A percentile compares a stretch with the other conserved stretches of the same genome.
Evolutionary conservation across 2,888 invertebrate species (phyloP).

Genomic region (Pseudolycoriella hygida): DNA sequence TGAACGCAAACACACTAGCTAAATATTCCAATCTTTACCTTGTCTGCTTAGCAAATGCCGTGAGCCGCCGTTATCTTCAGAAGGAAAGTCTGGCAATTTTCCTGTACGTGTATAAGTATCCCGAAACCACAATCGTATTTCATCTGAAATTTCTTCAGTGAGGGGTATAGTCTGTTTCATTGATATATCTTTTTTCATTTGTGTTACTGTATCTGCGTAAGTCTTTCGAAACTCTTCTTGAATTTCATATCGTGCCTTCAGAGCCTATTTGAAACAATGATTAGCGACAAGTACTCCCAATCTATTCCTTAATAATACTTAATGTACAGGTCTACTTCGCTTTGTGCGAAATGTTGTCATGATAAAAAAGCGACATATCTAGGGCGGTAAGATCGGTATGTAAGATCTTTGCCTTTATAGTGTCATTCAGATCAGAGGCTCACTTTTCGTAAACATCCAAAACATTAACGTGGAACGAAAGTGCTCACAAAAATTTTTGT

Average conservation of each 20-base stretch:
- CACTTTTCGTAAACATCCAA: too few species aligned
- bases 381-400: too few species aligned
- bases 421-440: too few species aligned
- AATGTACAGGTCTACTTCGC: too few species aligned
- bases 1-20: too few species aligned
- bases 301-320: too few species aligned
- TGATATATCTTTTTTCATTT: conserved; percentile 43
- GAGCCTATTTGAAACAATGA: conserved; percentile 21
- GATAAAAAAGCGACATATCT: too few species aligned
- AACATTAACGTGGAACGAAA: too few species aligned
- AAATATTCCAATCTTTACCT: conserved; percentile 27
- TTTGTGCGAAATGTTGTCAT: too few species aligned
- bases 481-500: too few species aligned
- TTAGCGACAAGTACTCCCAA: not conserved
- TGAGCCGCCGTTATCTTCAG: conserved; percentile 81
- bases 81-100: conserved; percentile 80
- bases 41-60: conserved; percentile 65
- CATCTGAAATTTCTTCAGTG: conserved; percentile 72
- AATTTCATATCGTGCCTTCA: conserved; percentile 38
- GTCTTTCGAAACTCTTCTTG: conserved; percentile 50
- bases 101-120: conserved; percentile 67
- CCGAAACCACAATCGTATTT: conserved; percentile 73
- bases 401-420: too few species aligned
- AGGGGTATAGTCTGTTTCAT: conserved; percentile 55
- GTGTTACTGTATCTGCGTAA: conserved; percentile 48